Conservation (phyloP, 2,888 invertebrate species). For the Chrysina gloriosa region DNA sequence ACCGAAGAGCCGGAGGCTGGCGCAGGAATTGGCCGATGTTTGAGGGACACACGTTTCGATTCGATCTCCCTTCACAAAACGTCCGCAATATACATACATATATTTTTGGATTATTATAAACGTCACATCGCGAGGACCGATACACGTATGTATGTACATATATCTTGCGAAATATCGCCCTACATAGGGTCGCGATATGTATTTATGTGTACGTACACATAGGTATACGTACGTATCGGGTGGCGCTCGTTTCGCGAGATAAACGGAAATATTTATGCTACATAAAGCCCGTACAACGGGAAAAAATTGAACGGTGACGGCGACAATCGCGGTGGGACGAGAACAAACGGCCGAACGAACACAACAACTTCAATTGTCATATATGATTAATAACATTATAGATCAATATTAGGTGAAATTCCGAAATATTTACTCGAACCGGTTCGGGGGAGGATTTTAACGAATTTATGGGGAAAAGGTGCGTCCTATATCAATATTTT, state of each 20-base stretch:
- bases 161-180: conserved; percentile 50
- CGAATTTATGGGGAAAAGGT: conserved; percentile 4
- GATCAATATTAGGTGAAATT: conserved; percentile 45
- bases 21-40: background rate
- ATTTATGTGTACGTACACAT: background rate
- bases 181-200: conserved; percentile 50
- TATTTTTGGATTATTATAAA: conserved; percentile 62
- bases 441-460: too few relatives aligned
- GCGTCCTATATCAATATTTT: background rate
- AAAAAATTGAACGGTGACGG: conserved; percentile 32
- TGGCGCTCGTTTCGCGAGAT: conserved; percentile 41
- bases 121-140: conserved; percentile 56
- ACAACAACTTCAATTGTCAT: conserved; percentile 44
- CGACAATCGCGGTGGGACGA: background rate
- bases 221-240: conserved; percentile 28
- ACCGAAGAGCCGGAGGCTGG: conserved; percentile 38
- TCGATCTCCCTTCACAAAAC: background rate
- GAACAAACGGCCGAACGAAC: conserved; percentile 27
- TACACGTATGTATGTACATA: too few relatives aligned
- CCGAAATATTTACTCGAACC: conserved; percentile 42
- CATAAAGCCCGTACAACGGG: conserved; percentile 34
- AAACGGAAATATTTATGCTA: conserved; percentile 44
- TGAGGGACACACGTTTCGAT: background rate
- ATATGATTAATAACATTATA: conserved; percentile 43
- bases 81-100: conserved; percentile 52